A percentile compares a stretch with the other conserved stretches of the same genome.
These are phyloP conservation scores for Pachypsylla venusta DNA, from an alignment of 1,140 invertebrate genomes.

Conservation along the genomic window DNA sequence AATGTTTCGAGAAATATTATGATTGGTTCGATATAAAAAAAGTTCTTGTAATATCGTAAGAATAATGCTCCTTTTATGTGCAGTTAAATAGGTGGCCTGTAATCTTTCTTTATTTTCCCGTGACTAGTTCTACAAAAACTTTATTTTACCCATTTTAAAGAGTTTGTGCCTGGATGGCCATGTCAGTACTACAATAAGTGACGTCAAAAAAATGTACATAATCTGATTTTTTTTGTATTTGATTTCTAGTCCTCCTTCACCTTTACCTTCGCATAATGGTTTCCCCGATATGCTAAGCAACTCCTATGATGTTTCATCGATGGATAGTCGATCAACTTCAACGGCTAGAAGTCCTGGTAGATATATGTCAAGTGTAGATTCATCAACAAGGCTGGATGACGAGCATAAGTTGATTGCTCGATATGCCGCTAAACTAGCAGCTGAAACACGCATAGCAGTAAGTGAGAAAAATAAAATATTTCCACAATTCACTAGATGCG, in stretches of 20 bases:
- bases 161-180: too few relatives aligned
- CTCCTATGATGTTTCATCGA: slow-evolving; percentile 60
- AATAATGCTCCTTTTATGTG: too few relatives aligned
- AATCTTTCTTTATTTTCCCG: too few relatives aligned
- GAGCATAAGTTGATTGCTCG: slow-evolving; percentile 91
- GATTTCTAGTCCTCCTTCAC: slow-evolving; percentile 59
- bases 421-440: slow-evolving; percentile 84
- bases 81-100: too few relatives aligned
- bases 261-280: slow-evolving; percentile 73
- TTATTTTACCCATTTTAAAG: too few relatives aligned
- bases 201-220: too few relatives aligned
- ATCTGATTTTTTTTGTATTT: slow-evolving; percentile 20
- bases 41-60: too few relatives aligned
- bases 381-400: slow-evolving; percentile 55
- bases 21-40: too few relatives aligned
- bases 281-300: slow-evolving; percentile 52
- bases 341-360: slow-evolving; percentile 36
- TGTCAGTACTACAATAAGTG: too few relatives aligned
- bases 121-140: too few relatives aligned
- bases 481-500: too few relatives aligned
- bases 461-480: slow-evolving; percentile 34
- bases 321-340: slow-evolving; percentile 61
- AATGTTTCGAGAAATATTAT: too few relatives aligned
- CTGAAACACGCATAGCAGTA: slow-evolving; percentile 72
- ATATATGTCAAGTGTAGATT: slow-evolving; percentile 32